These are phyloP conservation scores for Geopemphigus sp. DNA, from an alignment of 1,140 invertebrate species.

Conservation along the genomic window DNA sequence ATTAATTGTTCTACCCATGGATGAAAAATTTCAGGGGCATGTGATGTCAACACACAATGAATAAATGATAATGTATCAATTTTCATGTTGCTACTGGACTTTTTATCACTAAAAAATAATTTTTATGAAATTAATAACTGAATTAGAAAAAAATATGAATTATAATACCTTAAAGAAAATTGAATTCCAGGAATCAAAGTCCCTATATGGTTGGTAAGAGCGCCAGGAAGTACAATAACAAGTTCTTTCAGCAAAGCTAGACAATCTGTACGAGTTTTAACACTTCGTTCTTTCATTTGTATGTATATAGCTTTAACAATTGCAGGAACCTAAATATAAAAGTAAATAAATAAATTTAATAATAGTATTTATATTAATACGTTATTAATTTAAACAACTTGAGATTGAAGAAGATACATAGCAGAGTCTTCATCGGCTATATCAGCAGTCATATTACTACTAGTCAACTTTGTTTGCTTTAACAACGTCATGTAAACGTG, in stretches of 20 bases:
- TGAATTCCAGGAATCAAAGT: constrained; percentile 86
- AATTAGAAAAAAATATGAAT: neutral
- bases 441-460: constrained; percentile 68
- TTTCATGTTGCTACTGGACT: constrained; percentile 96
- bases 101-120: constrained; percentile 72
- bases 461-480: constrained; percentile 76
- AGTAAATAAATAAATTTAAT: no score
- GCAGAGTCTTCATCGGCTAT: constrained; percentile 69
- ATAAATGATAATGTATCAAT: constrained; percentile 95
- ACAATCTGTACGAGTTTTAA: constrained; percentile 90
- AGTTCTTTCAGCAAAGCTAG: constrained; percentile 88
- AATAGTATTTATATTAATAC: no score
- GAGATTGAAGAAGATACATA: constrained; percentile 54
- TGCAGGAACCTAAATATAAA: constrained; percentile 61
- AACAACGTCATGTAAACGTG: constrained; percentile 93
- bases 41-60: constrained; percentile 79
- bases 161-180: constrained; percentile 73
- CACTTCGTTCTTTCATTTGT: constrained; percentile 90
- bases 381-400: constrained; percentile 51
- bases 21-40: constrained; percentile 76
- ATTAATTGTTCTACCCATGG: constrained; percentile 79
- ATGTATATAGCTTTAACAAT: constrained; percentile 86
- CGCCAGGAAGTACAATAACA: constrained; percentile 83
- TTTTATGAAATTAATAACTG: constrained; percentile 42
- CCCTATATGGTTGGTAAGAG: constrained; percentile 79